Evolutionary conservation across 1,140 invertebrate genomes (phyloP).

Genomic region (Camponotus pennsylvanicus): DNA sequence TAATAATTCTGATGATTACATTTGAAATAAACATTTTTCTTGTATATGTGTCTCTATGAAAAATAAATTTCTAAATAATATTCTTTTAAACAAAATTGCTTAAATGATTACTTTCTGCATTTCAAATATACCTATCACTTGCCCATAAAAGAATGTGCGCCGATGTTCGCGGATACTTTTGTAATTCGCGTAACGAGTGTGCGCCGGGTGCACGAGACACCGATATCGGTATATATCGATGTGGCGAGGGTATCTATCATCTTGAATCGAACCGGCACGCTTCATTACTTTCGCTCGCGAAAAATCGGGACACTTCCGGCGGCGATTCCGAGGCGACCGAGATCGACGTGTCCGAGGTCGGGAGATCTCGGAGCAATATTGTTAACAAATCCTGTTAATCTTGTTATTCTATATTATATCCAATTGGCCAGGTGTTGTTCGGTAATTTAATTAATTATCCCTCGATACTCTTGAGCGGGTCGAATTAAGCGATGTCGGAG

Average conservation of each 20-base stretch:
- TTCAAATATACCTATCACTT: too few species aligned
- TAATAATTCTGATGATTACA: too few species aligned
- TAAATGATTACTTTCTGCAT: too few species aligned
- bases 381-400: conserved; percentile 8
- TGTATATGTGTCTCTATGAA: too few species aligned
- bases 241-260: conserved; percentile 35
- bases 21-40: too few species aligned
- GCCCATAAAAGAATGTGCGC: conserved; percentile 36
- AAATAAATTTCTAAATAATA: too few species aligned
- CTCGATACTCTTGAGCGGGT: neutral
- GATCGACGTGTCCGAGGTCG: conserved; percentile 8
- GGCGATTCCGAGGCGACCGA: conserved; percentile 20
- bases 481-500: conserved; percentile 40
- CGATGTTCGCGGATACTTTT: conserved; percentile 61
- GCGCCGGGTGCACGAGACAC: conserved; percentile 41
- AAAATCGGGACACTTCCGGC: conserved; percentile 54
- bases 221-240: conserved; percentile 14
- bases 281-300: conserved; percentile 59
- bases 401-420: neutral
- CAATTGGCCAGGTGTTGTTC: neutral
- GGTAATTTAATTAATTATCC: conserved; percentile 43
- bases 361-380: neutral
- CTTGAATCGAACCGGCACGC: conserved; percentile 49
- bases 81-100: too few species aligned
- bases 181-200: conserved; percentile 16